phyloP scores from a whole-genome alignment of 2,113 vertebrate genomes.

The Pollimyrus isidori region DNA sequence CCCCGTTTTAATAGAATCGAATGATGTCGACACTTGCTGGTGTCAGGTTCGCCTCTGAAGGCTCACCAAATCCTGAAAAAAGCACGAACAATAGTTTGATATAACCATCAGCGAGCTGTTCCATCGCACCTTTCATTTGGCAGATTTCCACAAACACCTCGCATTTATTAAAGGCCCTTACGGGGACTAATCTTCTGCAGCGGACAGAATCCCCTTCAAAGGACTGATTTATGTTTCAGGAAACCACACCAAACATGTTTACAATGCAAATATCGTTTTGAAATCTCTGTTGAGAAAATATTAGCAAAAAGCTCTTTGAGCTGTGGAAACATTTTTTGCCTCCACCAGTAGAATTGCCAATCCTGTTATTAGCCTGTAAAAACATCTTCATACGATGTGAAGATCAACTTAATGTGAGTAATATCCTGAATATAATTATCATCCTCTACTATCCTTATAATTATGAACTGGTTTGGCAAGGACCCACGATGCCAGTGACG shows the following conservation, averaged over 20 bases:
- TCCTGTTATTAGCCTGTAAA: not conserved
- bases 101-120: not conserved
- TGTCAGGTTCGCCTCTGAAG: not conserved
- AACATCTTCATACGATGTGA: not conserved
- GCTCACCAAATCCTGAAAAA: not conserved
- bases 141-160: not conserved
- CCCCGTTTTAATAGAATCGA: not conserved
- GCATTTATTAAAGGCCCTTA: not conserved
- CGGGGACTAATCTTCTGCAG: not conserved
- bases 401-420: constrained; percentile 1
- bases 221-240: not conserved
- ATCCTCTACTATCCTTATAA: not conserved
- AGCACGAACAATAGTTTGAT: not conserved
- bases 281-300: not conserved
- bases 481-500: not conserved
- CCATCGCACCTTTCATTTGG: not conserved
- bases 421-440: not conserved
- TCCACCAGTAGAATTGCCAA: not conserved
- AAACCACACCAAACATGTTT: not conserved
- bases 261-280: not conserved
- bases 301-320: not conserved
- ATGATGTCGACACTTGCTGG: not conserved
- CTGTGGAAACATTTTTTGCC: not conserved
- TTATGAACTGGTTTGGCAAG: not conserved
- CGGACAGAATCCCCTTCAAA: constrained; percentile 4